Base-by-base conservation (phyloP, 2,888 invertebrate genomes). In the Therioaphis trifolii region DNA sequence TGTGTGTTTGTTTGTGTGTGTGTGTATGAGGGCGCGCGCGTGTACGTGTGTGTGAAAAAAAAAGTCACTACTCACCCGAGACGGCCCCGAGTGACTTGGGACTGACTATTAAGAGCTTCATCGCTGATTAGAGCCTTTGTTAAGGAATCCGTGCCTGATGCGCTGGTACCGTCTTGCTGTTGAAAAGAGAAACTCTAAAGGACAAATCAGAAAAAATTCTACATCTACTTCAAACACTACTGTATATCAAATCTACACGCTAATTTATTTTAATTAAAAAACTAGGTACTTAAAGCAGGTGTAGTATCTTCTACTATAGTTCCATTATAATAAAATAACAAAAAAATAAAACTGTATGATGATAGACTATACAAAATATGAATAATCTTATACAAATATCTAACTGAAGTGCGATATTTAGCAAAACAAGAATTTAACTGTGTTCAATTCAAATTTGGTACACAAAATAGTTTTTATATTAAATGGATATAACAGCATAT, bases 131-230 rank as follows among this genome's bases (percentile, higher is more conserved):
- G 88, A 43, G 91, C 90, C 86, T 92, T 91, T 72, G 92, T 92
- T 87, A 92, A 89, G 0, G 92, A 91, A 87, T 92, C 92, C 87
- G 91, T 90, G 86, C 93, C 93, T 14, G 86, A 85, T 52, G 84
- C 58, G 12, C 85, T 78, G 78, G 89, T 90, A 88, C 93, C 93
- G 88, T 94, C 93, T 89, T 94, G 93, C 86, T 89, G 89, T 87
- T 88, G 88, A 87, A 88, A 88, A 87, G 82, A 82, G 63, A 82
- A 82, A 82, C 82, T 82, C 82, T 85, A 85, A 85, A 85, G 84
- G 78, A 85, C 85, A 85, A 85, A 84, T 82, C 40, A 84, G 18
- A 84, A 84, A 58, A 85, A 85, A 66, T 9, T 61, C 82, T 82
- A 82, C 35, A 21, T 74, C 82, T 82, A 82, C 63, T 74, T 82